These are phyloP conservation scores for Ostrea denselamellosa DNA, from an alignment of 1,140 invertebrate genomes.

Conservation along the genomic window DNA sequence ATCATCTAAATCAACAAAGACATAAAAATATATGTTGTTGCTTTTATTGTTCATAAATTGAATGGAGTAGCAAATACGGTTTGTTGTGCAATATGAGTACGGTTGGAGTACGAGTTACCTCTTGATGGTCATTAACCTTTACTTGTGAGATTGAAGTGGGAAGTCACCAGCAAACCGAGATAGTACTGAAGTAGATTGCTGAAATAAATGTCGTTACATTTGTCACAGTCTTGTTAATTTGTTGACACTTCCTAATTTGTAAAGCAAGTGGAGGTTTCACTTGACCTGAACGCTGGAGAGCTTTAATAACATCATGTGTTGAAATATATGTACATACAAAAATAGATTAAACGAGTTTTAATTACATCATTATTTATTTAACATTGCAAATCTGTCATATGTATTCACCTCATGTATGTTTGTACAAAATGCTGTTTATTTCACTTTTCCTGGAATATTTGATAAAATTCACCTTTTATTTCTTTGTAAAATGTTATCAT, in stretches of 20 bases:
- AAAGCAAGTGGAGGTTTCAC: neutral
- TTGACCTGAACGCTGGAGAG: neutral
- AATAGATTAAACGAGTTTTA: constrained; percentile 33
- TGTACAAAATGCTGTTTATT: neutral
- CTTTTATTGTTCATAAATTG: too few relatives aligned
- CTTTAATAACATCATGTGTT: neutral
- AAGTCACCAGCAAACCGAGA: neutral
- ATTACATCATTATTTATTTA: constrained; percentile 15
- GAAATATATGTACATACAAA: neutral
- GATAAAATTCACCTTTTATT: neutral
- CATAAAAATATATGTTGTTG: too few relatives aligned
- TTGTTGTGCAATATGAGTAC: too few relatives aligned
- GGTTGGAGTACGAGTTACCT: too few relatives aligned
- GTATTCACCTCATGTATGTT: neutral
- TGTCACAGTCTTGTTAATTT: constrained; percentile 19
- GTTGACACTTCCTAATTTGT: neutral
- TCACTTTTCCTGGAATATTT: neutral
- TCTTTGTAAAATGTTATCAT: too few relatives aligned
- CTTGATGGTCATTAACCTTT: too few relatives aligned
- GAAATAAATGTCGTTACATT: neutral
- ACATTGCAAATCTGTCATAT: neutral
- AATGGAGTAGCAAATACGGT: too few relatives aligned
- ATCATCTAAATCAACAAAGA: too few relatives aligned
- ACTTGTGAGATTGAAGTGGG: too few relatives aligned
- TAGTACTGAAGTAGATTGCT: neutral